Base-by-base conservation (phyloP, 2,888 invertebrate species). In the Tricholauxania praeusta region DNA sequence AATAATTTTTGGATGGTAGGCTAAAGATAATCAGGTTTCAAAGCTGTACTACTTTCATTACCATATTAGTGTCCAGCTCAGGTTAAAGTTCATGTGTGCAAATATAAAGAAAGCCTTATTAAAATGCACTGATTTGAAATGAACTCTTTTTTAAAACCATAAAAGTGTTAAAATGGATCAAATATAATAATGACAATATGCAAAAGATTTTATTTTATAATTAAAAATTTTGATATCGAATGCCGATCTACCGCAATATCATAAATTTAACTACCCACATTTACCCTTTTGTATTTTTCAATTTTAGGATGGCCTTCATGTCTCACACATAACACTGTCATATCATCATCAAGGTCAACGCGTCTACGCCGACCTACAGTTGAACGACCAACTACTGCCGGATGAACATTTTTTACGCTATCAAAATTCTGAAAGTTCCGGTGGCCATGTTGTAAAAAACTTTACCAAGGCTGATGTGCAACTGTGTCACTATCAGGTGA, bases 321-420 rank as follows among this genome's bases (percentile, higher is more conserved):
- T 81, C 76, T 75, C 82, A 55, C 83, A 86, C 75, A 83, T 86
- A 85, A 91, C 91, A 77, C 88, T 95, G 82, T 91, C 89, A 67
- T 89, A 94, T 81, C 89, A 91, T 78, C 88, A 93, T 76, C 91
- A 92, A 79, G 92, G 92, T 63, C 89, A 78, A 75, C 81, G 91
- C 49, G 75, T 80, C 64, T 75, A 76, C 71, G 82, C 85, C 78
- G 86, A 87, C 80, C 81, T 87, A 74, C 81, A 83, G 74, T 83
- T 86, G 70, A 87, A 87, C 76, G 85, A 87, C 74, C 77, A 81
- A 73, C 81, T 87, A 60, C 85, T 87, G 81, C 87, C 87, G 60
- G 82, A 85, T 75, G 80, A 82, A 72, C 87, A 88, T 81, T 88
- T 87, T 82, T 79, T 88, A 78, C 85, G 86, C 71, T 86, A 83